Evolutionary conservation across 2,888 invertebrate species (phyloP), one percentile per base, ranked within the genome.

Genomic region (Hypomecis punctinalis): DNA sequence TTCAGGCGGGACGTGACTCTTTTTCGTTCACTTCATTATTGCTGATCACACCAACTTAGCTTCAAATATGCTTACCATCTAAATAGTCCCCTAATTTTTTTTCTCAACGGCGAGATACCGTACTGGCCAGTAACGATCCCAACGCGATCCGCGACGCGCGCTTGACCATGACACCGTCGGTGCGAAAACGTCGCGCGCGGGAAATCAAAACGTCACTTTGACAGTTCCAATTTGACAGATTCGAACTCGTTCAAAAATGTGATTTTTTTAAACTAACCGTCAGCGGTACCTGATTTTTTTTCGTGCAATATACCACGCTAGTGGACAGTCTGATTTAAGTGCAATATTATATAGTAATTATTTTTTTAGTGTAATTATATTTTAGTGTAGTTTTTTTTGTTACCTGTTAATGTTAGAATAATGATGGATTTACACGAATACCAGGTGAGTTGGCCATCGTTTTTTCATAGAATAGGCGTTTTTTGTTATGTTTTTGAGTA

Each of bases 401-500:
- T 71, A 66, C 61, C 40, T 68, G 64, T 75, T 70, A 55, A 74
- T 73, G 80, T 77, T 76, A 77, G 64, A 65, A 72, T 78, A 71
- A 83, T 83, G 75, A 89, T 93, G 92, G 92, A 93, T 88, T 83
- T 91, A 66, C 88, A 84, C 58, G 92, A 93, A 71, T 93, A 92
- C 74, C 92, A 92, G 90, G 92, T 93, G 75, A 87, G 88, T 70
- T 67, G 59, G 23, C 37, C 51, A 36, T 42, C 47, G 6, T 54
- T 48, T 23, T 55, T 37, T 68, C 45, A 57, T 54, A 46, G 67
- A 59, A 70, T 56, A 52, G 37, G 11, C 6, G n/a, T 46, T 63
- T 68, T 65, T 65, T 47, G 48, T 13, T 51, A 23, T 23, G 13
- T 7, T 45, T 13, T n/a, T 10, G 33, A 46, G 42, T 51, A 42